Percentiles rank a stretch among this genome's conserved stretches.
These are phyloP conservation scores for Oxytorus armatus DNA, from an alignment of 2,888 invertebrate species.

Conservation along the genomic window DNA sequence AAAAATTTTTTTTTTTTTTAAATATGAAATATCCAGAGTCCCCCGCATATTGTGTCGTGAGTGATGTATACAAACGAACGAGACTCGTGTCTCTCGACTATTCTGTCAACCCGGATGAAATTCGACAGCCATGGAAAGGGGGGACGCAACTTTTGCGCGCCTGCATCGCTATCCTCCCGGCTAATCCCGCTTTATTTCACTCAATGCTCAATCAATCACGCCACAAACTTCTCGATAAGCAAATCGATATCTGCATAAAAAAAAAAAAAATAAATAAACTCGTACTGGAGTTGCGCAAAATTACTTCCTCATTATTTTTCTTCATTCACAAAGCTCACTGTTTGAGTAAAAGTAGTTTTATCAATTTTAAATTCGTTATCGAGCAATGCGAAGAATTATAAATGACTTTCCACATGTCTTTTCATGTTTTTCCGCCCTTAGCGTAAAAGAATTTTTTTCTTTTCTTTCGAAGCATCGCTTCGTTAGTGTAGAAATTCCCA, in stretches of 20 bases:
- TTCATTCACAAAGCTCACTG: not conserved
- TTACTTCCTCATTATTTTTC: slow-evolving; percentile 1
- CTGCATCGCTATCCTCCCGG: slow-evolving; percentile 31
- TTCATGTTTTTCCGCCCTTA: too few species aligned
- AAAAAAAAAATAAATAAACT: not conserved
- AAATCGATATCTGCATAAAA: slow-evolving; percentile 33
- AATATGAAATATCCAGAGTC: slow-evolving; percentile 33
- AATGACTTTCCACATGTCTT: too few species aligned
- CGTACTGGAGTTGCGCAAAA: too few species aligned
- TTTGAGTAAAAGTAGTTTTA: not conserved
- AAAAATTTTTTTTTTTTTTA: not conserved
- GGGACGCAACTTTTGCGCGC: slow-evolving; percentile 36
- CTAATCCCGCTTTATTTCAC: slow-evolving; percentile 49
- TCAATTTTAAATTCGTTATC: not conserved
- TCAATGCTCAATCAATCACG: slow-evolving; percentile 45
- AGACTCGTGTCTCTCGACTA: slow-evolving; percentile 37
- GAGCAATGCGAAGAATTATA: not conserved
- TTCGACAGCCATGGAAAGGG: slow-evolving; percentile 50
- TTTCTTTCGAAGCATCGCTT: too few species aligned
- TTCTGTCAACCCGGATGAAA: slow-evolving; percentile 59
- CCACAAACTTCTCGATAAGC: slow-evolving; percentile 26
- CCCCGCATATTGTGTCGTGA: slow-evolving; percentile 42
- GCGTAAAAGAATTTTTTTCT: too few species aligned
- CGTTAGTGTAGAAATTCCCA: too few species aligned
- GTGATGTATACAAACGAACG: slow-evolving; percentile 17